phyloP scores from a whole-genome alignment of 2,888 invertebrate species.

The Ferdinandea cuprea region DNA sequence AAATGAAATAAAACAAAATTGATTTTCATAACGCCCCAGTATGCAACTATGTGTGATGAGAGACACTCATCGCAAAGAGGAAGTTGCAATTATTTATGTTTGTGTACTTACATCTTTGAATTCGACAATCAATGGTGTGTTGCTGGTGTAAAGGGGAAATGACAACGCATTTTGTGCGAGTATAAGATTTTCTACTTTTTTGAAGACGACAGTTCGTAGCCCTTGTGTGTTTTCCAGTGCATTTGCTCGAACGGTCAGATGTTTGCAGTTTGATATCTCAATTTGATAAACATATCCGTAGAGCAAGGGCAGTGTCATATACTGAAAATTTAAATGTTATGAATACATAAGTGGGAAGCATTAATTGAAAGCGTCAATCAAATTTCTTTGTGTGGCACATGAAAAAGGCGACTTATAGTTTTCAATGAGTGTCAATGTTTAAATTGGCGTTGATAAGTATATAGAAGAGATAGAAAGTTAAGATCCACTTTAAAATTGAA shows the following conservation, averaged over 20 bases:
- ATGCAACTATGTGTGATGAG: constrained; percentile 31
- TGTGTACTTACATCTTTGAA: constrained; percentile 79
- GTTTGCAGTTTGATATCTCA: constrained; percentile 87
- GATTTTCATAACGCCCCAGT: neutral
- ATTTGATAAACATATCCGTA: constrained; percentile 84
- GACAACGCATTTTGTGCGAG: constrained; percentile 86
- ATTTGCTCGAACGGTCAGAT: constrained; percentile 85
- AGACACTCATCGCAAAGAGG: constrained; percentile 36
- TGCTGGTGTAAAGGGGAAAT: constrained; percentile 84
- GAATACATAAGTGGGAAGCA: constrained; percentile 2
- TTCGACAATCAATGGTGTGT: constrained; percentile 80
- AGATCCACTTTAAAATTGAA: neutral
- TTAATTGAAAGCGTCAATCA: constrained; percentile 23
- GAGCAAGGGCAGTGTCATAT: constrained; percentile 84
- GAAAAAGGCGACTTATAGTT: neutral
- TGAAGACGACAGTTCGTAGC: constrained; percentile 86
- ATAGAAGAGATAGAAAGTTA: neutral
- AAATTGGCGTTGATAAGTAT: neutral
- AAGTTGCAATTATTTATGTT: constrained; percentile 39
- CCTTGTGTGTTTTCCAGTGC: constrained; percentile 86
- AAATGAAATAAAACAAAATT: constrained; percentile 34
- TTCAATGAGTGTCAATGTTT: constrained; percentile 11
- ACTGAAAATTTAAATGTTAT: constrained; percentile 82
- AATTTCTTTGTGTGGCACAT: constrained; percentile 16
- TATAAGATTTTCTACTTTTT: constrained; percentile 86